Conservation (phyloP, 2,888 invertebrate species). For the Polymixis lichenea region DNA sequence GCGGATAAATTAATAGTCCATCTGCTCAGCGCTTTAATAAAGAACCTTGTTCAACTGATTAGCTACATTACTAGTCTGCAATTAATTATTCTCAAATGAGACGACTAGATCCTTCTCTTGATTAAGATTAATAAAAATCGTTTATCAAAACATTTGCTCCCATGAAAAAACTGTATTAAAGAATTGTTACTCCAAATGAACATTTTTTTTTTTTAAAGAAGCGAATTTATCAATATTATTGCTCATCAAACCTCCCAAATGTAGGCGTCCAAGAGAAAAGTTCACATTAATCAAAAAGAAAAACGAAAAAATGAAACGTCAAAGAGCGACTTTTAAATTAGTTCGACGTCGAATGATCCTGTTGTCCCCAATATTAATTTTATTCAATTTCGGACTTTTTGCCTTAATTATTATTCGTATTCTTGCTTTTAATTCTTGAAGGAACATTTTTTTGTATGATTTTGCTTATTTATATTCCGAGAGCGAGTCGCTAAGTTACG, state of each 20-base stretch:
- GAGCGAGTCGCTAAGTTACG: not conserved
- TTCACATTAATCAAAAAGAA: constrained; percentile 20
- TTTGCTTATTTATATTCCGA: constrained; percentile 26
- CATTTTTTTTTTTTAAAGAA: not conserved
- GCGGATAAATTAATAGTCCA: no score
- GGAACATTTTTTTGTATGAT: constrained; percentile 40
- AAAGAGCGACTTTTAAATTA: constrained; percentile 52
- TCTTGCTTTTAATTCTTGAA: constrained; percentile 27
- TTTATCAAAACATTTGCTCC: not conserved
- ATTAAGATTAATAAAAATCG: not conserved
- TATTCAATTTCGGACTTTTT: constrained; percentile 50
- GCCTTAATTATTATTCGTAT: constrained; percentile 40
- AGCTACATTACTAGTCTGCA: not conserved
- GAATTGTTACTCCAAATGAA: not conserved
- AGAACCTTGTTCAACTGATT: no score
- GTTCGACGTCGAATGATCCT: constrained; percentile 40
- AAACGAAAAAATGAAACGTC: constrained; percentile 31
- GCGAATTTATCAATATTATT: not conserved
- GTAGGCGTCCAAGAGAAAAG: constrained; percentile 15
- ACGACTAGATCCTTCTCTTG: no score
- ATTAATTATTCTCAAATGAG: not conserved
- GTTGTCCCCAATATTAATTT: constrained; percentile 50
- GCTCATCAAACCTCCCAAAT: constrained; percentile 3
- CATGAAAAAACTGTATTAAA: not conserved
- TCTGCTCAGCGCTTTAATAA: no score